Evolutionary conservation across 2,797 vertebrate species (phyloP).

Genomic region (Mycteria americana): DNA sequence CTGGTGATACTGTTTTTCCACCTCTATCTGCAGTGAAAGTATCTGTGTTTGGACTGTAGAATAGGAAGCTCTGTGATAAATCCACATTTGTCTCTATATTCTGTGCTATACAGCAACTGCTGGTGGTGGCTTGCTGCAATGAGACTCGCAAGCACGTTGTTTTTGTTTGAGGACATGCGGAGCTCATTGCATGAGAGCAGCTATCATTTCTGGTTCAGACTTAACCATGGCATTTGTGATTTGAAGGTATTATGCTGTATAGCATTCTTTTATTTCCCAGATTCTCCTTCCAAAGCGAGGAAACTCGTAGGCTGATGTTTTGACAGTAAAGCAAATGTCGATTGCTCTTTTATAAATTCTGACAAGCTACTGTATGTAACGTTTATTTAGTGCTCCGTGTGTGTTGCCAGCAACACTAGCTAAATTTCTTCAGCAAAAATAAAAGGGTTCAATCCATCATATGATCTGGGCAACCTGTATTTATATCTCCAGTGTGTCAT

Average conservation of each 20-base stretch:
- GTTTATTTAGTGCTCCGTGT: constrained; percentile 51
- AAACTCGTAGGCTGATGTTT: constrained; percentile 68
- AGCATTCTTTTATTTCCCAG: background rate
- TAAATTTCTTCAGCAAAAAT: constrained; percentile 58
- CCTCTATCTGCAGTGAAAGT: background rate
- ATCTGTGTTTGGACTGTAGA: background rate
- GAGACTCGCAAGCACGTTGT: background rate
- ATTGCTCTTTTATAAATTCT: constrained; percentile 69
- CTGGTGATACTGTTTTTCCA: background rate
- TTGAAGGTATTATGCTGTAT: constrained; percentile 14
- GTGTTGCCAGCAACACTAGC: constrained; percentile 57
- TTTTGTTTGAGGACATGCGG: background rate
- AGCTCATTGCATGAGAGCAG: background rate
- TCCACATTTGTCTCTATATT: background rate
- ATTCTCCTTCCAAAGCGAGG: constrained; percentile 45
- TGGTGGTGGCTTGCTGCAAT: background rate
- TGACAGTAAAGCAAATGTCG: constrained; percentile 70
- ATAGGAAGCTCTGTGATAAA: constrained; percentile 22
- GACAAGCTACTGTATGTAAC: constrained; percentile 60
- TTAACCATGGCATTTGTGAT: constrained; percentile 12
- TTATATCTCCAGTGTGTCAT: constrained; percentile 53
- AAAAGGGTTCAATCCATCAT: constrained; percentile 41
- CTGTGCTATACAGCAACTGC: background rate
- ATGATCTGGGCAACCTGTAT: constrained; percentile 37
- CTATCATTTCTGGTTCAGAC: constrained; percentile 8